Evolutionary conservation across 2,888 invertebrate genomes (phyloP).

Genomic region (Platycnemis pennipes): DNA sequence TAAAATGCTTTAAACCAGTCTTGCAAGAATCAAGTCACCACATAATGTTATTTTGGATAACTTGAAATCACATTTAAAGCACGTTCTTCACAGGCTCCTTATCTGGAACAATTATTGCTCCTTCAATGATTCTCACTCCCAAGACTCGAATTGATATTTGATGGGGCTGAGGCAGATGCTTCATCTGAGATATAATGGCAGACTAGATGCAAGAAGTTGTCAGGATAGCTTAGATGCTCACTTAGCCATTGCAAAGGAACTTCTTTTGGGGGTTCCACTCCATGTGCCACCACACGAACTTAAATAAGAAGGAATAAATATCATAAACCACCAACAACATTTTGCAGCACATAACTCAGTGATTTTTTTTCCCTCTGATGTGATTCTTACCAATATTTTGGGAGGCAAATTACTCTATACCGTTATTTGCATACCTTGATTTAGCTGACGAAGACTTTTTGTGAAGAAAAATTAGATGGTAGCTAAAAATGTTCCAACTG

Average conservation of each 20-base stretch:
- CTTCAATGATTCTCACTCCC: slow-evolving; percentile 9
- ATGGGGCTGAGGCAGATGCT: background rate
- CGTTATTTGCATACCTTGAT: too few species aligned
- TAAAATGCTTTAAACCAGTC: background rate
- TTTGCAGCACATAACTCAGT: too few species aligned
- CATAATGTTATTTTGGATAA: background rate
- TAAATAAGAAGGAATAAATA: slow-evolving; percentile 76
- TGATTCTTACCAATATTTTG: too few species aligned
- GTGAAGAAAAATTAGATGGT: too few species aligned
- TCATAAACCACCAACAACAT: background rate
- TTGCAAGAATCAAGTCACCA: background rate
- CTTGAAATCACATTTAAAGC: background rate
- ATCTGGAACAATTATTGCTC: background rate
- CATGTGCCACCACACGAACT: slow-evolving; percentile 93
- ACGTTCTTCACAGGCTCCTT: background rate
- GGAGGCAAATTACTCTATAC: too few species aligned
- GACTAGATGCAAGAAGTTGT: slow-evolving; percentile 96
- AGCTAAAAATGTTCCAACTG: too few species aligned
- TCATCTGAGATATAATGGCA: slow-evolving; percentile 70
- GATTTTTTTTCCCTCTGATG: too few species aligned
- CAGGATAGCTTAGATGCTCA: slow-evolving; percentile 98
- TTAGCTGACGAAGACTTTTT: too few species aligned
- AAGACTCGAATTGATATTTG: background rate
- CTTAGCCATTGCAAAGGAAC: slow-evolving; percentile 98
- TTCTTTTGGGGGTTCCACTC: slow-evolving; percentile 91